Evolutionary conservation across 2,888 invertebrate species (phyloP).

Genomic region (Philopedon plagiatum): DNA sequence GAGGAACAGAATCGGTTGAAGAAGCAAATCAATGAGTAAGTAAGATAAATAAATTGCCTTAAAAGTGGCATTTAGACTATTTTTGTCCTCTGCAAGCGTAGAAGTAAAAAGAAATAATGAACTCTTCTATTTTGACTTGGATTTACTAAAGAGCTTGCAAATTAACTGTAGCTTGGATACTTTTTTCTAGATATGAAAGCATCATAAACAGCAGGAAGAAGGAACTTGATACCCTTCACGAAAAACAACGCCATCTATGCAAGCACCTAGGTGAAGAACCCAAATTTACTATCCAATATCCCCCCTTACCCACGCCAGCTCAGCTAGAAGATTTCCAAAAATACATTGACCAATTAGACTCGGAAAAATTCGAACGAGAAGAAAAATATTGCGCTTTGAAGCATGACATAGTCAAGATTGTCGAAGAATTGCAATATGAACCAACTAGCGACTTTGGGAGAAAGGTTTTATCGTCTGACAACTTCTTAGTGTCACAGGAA

Average conservation of each 20-base stretch:
- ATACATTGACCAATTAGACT: slow-evolving; percentile 74
- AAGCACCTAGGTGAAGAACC: slow-evolving; percentile 72
- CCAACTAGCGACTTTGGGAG: slow-evolving; percentile 67
- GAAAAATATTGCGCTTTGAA: slow-evolving; percentile 65
- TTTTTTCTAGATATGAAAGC: slow-evolving; percentile 69
- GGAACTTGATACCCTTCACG: slow-evolving; percentile 69
- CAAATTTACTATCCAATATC: slow-evolving; percentile 67
- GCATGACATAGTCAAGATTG: slow-evolving; percentile 65
- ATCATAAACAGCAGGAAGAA: slow-evolving; percentile 69
- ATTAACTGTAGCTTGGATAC: not conserved
- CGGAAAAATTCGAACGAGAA: slow-evolving; percentile 73
- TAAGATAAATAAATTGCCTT: too few species aligned
- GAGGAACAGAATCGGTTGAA: too few species aligned
- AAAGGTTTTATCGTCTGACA: slow-evolving; percentile 65
- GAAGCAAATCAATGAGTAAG: too few species aligned
- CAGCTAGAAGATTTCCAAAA: slow-evolving; percentile 74
- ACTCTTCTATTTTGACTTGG: too few species aligned
- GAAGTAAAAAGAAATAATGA: too few species aligned
- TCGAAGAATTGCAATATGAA: slow-evolving; percentile 65
- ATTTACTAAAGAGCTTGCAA: not conserved
- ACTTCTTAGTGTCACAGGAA: slow-evolving; percentile 74
- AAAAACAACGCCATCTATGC: slow-evolving; percentile 73
- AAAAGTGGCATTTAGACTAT: too few species aligned
- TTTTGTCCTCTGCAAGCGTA: too few species aligned
- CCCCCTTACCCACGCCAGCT: slow-evolving; percentile 75